Evolutionary conservation across 2,888 invertebrate genomes (phyloP).

Genomic region (Tenthredo mesomela): DNA sequence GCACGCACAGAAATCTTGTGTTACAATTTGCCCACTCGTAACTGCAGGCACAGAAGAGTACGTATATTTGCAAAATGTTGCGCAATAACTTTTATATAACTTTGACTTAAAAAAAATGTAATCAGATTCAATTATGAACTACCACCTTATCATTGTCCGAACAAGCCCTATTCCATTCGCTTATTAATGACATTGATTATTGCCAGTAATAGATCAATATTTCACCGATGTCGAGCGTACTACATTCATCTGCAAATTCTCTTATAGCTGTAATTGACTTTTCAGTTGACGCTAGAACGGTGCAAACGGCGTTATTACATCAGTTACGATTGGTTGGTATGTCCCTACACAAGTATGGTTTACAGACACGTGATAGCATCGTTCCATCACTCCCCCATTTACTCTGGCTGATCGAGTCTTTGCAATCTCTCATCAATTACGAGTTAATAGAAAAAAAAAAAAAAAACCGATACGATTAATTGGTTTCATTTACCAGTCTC

Average conservation of each 20-base stretch:
- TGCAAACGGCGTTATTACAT: conserved; percentile 35
- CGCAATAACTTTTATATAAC: not conserved
- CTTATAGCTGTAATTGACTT: conserved; percentile 41
- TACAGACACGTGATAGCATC: conserved; percentile 38
- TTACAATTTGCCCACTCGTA: not conserved
- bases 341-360: conserved; percentile 10
- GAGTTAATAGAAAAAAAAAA: not conserved
- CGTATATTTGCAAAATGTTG: not conserved
- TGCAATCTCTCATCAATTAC: conserved; percentile 49
- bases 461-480: conserved; percentile 31
- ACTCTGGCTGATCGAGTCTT: conserved; percentile 27
- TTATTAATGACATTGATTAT: not conserved
- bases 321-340: conserved; percentile 26
- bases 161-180: conserved; percentile 1
- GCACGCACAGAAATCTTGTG: not conserved
- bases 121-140: not conserved
- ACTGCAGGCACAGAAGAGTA: not conserved
- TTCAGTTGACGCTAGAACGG: conserved; percentile 30
- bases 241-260: conserved; percentile 5
- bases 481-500: conserved; percentile 16
- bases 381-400: conserved; percentile 31
- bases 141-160: not conserved
- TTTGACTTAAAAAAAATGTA: not conserved
- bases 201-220: conserved; percentile 23
- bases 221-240: not conserved